phyloP scores from a whole-genome alignment of 2,113 vertebrate species.

The Alexandromys fortis region DNA sequence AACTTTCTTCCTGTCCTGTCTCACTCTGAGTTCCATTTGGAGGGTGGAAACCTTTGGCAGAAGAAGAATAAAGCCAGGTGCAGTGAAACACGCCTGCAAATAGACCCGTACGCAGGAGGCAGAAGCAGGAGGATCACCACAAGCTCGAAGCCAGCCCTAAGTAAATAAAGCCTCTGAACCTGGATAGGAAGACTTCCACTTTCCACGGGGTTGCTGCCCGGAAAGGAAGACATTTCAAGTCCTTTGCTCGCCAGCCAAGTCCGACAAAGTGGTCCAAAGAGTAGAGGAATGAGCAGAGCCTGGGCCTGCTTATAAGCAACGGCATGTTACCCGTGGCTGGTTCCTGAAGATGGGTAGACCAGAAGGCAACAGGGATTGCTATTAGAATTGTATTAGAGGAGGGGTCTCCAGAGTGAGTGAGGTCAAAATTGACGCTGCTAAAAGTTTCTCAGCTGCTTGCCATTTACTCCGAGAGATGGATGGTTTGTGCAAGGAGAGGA shows the following conservation, averaged over 20 bases:
- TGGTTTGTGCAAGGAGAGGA: neutral
- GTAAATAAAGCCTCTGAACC: slow-evolving; percentile 8
- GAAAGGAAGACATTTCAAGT: neutral
- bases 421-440: slow-evolving; percentile 26
- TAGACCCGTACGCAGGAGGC: too few relatives aligned
- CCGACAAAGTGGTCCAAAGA: neutral
- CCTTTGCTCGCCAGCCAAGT: neutral
- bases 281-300: neutral
- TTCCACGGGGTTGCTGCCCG: neutral
- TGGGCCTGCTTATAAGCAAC: neutral
- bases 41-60: neutral
- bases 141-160: neutral
- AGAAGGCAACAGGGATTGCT: neutral
- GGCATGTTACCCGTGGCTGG: neutral
- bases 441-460: slow-evolving; percentile 42
- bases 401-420: neutral
- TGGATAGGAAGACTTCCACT: slow-evolving; percentile 21
- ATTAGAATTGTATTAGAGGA: neutral
- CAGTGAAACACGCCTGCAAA: neutral
- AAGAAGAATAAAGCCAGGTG: neutral
- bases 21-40: neutral
- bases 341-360: neutral
- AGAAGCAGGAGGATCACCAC: neutral
- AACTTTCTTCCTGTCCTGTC: neutral
- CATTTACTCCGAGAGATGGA: neutral